Conservation (phyloP, 2,888 invertebrate genomes). For the Ethmia dodecea region DNA sequence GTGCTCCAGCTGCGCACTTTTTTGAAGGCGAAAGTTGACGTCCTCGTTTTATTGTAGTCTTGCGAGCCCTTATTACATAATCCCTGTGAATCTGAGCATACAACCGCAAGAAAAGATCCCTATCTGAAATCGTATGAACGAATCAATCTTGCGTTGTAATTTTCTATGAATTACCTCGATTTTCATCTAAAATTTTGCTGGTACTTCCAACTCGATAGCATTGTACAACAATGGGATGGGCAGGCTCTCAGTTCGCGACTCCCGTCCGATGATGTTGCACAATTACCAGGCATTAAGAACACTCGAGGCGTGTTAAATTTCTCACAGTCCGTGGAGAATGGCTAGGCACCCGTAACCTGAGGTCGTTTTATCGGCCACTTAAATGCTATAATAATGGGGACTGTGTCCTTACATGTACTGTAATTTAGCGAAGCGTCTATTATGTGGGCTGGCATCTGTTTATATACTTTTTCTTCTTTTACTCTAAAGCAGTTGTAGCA, state of each 20-base stretch:
- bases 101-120: no score
- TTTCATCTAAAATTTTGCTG: constrained; percentile 3
- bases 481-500: constrained; percentile 6
- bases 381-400: constrained; percentile 55
- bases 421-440: constrained; percentile 33
- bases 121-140: no score
- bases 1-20: constrained; percentile 7
- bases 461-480: constrained; percentile 6
- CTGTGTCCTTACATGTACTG: constrained; percentile 47
- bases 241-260: constrained; percentile 22
- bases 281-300: constrained; percentile 60
- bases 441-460: constrained; percentile 21
- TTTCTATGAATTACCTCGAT: constrained; percentile 10
- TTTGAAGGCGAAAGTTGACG: constrained; percentile 5
- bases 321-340: constrained; percentile 53
- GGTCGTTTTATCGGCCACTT: constrained; percentile 49
- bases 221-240: constrained; percentile 26
- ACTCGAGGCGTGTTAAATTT: constrained; percentile 58
- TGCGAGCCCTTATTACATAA: no score
- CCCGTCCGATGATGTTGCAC: constrained; percentile 37
- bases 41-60: background rate
- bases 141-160: constrained; percentile 2
- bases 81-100: no score
- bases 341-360: constrained; percentile 42
- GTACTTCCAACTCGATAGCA: constrained; percentile 5